Conservation (phyloP, 1,140 invertebrate species). For the Drosophila subobscura region DNA sequence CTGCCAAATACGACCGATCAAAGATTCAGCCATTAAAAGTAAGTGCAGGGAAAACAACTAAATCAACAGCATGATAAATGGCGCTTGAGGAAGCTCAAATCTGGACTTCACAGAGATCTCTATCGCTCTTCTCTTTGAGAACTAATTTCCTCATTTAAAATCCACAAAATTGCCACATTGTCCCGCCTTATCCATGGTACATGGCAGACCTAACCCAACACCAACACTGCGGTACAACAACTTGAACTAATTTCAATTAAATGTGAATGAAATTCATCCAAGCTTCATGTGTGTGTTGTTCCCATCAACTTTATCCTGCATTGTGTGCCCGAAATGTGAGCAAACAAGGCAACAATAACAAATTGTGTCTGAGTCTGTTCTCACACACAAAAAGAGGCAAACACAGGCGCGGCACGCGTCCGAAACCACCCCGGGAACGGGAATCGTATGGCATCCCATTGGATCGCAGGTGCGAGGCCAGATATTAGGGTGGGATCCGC, state of each 20-base stretch:
- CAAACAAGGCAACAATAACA: slow-evolving; percentile 69
- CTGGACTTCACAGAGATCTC: no score
- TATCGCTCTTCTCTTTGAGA: no score
- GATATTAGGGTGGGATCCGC: slow-evolving; percentile 33
- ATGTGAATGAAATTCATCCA: slow-evolving; percentile 7
- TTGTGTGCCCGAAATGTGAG: slow-evolving; percentile 32
- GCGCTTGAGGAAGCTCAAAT: no score
- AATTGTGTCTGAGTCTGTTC: slow-evolving; percentile 61
- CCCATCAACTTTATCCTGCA: not conserved
- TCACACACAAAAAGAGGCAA: slow-evolving; percentile 42
- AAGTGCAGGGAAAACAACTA: no score
- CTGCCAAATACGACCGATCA: not conserved
- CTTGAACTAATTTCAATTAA: slow-evolving; percentile 1
- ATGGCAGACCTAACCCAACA: not conserved
- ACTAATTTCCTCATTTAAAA: no score
- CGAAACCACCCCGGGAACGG: slow-evolving; percentile 45
- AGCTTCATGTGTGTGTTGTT: slow-evolving; percentile 5
- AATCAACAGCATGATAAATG: no score
- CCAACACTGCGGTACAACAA: no score
- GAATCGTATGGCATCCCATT: slow-evolving; percentile 7
- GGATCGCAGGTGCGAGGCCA: slow-evolving; percentile 55
- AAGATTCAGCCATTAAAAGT: no score
- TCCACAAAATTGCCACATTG: no score
- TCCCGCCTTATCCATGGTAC: no score
- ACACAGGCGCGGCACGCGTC: slow-evolving; percentile 51